Evolutionary conservation across 1,140 invertebrate genomes (phyloP).

Genomic region (Heterodera schachtii): DNA sequence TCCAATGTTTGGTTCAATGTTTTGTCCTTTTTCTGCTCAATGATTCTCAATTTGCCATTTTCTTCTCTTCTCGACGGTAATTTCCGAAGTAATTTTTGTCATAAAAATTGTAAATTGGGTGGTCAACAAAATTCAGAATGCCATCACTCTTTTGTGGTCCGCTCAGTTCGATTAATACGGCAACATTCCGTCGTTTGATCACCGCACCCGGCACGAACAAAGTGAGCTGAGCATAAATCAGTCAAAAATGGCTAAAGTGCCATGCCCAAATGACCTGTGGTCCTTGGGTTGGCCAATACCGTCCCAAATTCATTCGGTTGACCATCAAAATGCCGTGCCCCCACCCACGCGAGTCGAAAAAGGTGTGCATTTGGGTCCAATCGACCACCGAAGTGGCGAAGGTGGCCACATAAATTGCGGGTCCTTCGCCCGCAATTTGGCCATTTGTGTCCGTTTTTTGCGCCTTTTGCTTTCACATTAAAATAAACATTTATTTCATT

Average conservation of each 20-base stretch:
- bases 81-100: no score
- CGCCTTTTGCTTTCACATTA: background rate
- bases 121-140: background rate
- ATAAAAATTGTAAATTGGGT: background rate
- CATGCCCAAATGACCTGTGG: conserved; percentile 38
- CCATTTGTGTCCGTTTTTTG: background rate
- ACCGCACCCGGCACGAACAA: conserved; percentile 40
- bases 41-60: no score
- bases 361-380: conserved; percentile 27
- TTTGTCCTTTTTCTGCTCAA: no score
- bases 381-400: conserved; percentile 28
- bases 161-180: conserved; percentile 22
- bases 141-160: background rate
- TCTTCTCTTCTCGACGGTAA: no score
- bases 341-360: conserved; percentile 32
- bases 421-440: background rate
- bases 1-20: no score
- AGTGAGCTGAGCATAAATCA: conserved; percentile 29
- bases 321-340: conserved; percentile 38
- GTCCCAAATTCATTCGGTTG: conserved; percentile 38
- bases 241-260: background rate
- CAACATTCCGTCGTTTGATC: conserved; percentile 32
- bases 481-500: background rate
- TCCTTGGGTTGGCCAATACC: conserved; percentile 40
- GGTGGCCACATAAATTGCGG: conserved; percentile 11